Evolutionary conservation across 2,888 invertebrate species (phyloP), one percentile per base, ranked within the genome.

Genomic region (Drosophila recens): DNA sequence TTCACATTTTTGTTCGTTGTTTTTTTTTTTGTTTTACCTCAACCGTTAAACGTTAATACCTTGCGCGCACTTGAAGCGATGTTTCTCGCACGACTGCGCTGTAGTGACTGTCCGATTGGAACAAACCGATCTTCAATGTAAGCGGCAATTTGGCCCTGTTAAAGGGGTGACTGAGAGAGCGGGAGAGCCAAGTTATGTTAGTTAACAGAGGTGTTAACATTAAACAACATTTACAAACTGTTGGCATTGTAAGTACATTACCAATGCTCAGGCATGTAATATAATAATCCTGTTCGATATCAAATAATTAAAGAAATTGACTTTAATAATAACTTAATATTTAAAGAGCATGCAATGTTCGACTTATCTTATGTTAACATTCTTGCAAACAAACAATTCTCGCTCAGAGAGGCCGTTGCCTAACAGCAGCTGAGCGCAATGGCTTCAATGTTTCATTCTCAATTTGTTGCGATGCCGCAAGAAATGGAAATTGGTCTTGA

Each of bases 41-140:
- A 33, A 30, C 4, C 49, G 57, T 61, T 61, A 70, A 67, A 78
- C 70, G 65, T 59, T 66, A 67, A 68, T 64, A 61, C 69, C 63
- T 62, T 80, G 49, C 81, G 74, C 77, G 67, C 62, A 72, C 79
- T 67, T 52, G 64, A 61, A 68, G 58, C 83, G 70, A 74, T 73
- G 80, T 81, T 80, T 63, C 70, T 71, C 80, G 80, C 72, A 77
- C 80, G 80, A 52, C 81, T 77, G 84, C 83, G 80, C 84, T 80
- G 59, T 83, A 74, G 77, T 80, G 78, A 81, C 78, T 80, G 74
- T 59, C 56, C 67, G 61, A 64, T 67, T 81, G 73, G 57, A 49
- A 51, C 64, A 79, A 76, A 57, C 70, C 76, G 76, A 76, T 76
- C 80, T 80, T 76, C 17, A 34, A 17, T 52, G 46, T 43, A 52